phyloP scores from a whole-genome alignment of 2,888 invertebrate species.

The Conchocele bisecta region DNA sequence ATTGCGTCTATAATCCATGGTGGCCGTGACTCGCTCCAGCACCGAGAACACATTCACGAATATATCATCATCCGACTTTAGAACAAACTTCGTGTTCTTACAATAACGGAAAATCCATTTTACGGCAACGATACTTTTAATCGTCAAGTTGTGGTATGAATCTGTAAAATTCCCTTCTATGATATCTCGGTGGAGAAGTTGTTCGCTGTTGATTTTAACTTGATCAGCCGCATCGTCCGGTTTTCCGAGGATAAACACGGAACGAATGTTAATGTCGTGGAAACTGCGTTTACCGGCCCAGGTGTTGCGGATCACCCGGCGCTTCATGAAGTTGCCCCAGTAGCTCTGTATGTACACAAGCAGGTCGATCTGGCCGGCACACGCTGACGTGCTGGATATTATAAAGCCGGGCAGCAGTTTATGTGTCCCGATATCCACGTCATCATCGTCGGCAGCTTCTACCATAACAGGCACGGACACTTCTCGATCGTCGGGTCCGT shows the following conservation, averaged over 20 bases:
- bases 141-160: constrained; percentile 56
- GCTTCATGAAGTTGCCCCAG: constrained; percentile 49
- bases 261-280: constrained; percentile 36
- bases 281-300: constrained; percentile 57
- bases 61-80: constrained; percentile 69
- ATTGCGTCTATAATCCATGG: constrained; percentile 44
- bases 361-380: constrained; percentile 42
- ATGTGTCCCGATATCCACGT: too few species aligned
- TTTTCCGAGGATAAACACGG: constrained; percentile 60
- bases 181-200: constrained; percentile 58
- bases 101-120: constrained; percentile 60
- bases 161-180: constrained; percentile 62
- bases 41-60: constrained; percentile 71
- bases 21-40: constrained; percentile 59
- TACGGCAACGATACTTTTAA: constrained; percentile 59
- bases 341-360: constrained; percentile 65
- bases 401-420: too few species aligned
- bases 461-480: too few species aligned
- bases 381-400: too few species aligned
- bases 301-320: constrained; percentile 58
- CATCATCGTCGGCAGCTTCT: too few species aligned
- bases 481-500: too few species aligned
- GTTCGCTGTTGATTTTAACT: constrained; percentile 62
- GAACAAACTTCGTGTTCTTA: constrained; percentile 52
- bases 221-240: constrained; percentile 50